These are phyloP conservation scores for Syngnathus rostellatus DNA, from an alignment of 2,797 vertebrate genomes.

Conservation along the genomic window DNA sequence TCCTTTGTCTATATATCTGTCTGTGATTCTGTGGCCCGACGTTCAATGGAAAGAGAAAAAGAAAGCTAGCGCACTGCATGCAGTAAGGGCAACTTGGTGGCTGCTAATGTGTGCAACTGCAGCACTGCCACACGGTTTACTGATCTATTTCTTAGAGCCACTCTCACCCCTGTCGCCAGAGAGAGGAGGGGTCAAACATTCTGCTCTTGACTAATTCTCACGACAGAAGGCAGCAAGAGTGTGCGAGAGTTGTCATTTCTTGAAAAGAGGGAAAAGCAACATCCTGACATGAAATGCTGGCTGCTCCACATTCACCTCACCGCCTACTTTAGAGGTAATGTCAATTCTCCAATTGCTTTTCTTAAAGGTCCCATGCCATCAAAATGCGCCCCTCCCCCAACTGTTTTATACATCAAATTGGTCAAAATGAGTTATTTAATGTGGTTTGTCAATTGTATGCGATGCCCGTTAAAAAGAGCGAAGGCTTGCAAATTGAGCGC, in stretches of 20 bases:
- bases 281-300: slow-evolving; percentile 45
- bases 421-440: too few species aligned
- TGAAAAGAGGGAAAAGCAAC: slow-evolving; percentile 47
- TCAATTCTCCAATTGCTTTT: background rate
- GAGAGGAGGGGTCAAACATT: slow-evolving; percentile 55
- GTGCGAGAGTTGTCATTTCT: slow-evolving; percentile 52
- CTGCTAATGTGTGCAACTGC: slow-evolving; percentile 42
- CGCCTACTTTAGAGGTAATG: background rate
- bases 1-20: slow-evolving; percentile 50
- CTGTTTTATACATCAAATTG: background rate
- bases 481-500: too few species aligned
- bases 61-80: slow-evolving; percentile 25
- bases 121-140: slow-evolving; percentile 21
- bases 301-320: slow-evolving; percentile 27
- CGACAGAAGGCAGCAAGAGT: slow-evolving; percentile 65
- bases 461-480: too few species aligned
- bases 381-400: background rate
- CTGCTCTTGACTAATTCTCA: slow-evolving; percentile 54
- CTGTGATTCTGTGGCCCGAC: slow-evolving; percentile 51
- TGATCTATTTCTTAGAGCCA: slow-evolving; percentile 31
- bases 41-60: slow-evolving; percentile 71
- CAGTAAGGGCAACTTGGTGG: slow-evolving; percentile 59
- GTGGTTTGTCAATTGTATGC: too few species aligned
- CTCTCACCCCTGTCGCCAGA: slow-evolving; percentile 22
- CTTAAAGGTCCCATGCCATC: background rate